phyloP scores from a whole-genome alignment of 1,140 invertebrate genomes.

The Saxidomus purpurata region DNA sequence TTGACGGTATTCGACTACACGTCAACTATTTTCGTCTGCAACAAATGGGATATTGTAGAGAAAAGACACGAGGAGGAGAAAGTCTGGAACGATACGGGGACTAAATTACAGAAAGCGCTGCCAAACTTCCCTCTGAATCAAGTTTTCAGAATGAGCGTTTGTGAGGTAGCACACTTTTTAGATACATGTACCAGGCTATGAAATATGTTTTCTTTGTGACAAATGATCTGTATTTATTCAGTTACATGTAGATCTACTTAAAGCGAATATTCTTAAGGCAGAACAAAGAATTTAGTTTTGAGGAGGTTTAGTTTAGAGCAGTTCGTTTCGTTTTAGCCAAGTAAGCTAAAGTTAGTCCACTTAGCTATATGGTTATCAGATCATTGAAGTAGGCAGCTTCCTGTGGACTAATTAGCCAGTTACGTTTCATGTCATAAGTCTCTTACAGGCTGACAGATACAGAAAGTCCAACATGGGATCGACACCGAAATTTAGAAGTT shows the following conservation, averaged over 20 bases:
- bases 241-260: no score
- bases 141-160: conserved; percentile 70
- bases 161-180: conserved; percentile 66
- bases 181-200: not conserved
- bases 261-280: no score
- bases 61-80: conserved; percentile 63
- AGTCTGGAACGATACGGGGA: conserved; percentile 68
- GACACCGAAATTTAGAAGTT: not conserved
- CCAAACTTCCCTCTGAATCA: conserved; percentile 48
- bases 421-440: no score
- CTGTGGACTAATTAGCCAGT: no score
- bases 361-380: no score
- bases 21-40: conserved; percentile 73
- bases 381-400: no score
- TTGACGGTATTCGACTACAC: conserved; percentile 65
- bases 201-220: no score
- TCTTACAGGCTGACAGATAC: conserved; percentile 47
- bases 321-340: no score
- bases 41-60: conserved; percentile 71
- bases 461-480: conserved; percentile 18
- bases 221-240: no score
- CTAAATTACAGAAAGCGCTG: conserved; percentile 59
- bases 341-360: no score
- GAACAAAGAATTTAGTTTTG: no score
- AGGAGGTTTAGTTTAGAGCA: no score